Percentiles rank a stretch among this genome's conserved stretches.
Evolutionary conservation across 2,797 vertebrate species (phyloP).

Genomic region (Pipistrellus pipistrellus): DNA sequence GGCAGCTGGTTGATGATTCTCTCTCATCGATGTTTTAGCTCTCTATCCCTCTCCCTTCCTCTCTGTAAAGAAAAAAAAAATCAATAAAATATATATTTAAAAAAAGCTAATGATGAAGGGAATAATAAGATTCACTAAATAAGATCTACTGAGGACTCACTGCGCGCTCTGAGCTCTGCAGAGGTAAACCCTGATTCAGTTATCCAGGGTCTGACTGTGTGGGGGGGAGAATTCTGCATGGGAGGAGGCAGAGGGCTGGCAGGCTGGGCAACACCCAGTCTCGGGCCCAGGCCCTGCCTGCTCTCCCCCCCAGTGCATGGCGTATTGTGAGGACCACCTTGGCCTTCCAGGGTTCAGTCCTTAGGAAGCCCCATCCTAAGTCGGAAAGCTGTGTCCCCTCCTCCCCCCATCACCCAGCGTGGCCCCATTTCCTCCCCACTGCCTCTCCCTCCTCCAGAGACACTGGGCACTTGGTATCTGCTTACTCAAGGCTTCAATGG

Average conservation of each 20-base stretch:
- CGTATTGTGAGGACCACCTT: not conserved
- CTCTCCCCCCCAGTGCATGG: not conserved
- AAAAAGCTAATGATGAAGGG: not conserved
- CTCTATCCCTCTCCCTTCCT: no score
- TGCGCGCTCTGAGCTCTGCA: not conserved
- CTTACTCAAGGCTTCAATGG: slow-evolving; percentile 40
- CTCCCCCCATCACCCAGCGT: not conserved
- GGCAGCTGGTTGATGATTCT: no score
- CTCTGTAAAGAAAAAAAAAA: no score
- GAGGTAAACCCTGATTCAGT: not conserved
- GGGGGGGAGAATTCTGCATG: no score
- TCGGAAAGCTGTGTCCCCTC: not conserved
- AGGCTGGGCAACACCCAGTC: not conserved
- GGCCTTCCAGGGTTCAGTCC: not conserved
- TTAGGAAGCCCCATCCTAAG: not conserved
- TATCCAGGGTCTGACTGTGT: not conserved
- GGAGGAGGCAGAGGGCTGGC: not conserved
- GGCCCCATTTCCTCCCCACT: not conserved
- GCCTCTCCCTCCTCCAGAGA: not conserved
- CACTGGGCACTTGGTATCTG: slow-evolving; percentile 17
- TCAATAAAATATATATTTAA: no score
- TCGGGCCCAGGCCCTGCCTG: not conserved
- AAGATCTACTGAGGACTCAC: not conserved
- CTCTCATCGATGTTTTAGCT: no score
- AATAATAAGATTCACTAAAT: not conserved